Base-by-base conservation (phyloP, 2,797 vertebrate genomes). In the Otolemur crassicaudatus region DNA sequence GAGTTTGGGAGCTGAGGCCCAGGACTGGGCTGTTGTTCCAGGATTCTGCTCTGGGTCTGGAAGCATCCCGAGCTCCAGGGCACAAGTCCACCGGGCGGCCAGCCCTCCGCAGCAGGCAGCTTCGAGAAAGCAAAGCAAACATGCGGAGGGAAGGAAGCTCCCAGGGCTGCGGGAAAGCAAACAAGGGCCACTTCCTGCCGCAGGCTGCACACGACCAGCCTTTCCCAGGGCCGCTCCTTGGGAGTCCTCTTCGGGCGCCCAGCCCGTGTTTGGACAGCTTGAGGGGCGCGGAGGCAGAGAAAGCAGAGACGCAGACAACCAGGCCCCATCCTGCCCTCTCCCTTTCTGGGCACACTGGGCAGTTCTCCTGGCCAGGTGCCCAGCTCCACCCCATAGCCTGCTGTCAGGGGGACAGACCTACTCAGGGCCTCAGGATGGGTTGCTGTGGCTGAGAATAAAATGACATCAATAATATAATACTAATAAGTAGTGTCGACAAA, bases 231-330 rank as follows among this genome's bases (percentile, higher is more conserved):
- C 98, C 98, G 98, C 98, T 99, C 99, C 98, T 98, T 98, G 98
- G 98, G 99, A 98, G 98, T 98, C 99, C 98, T 99, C 99, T 98
- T 99, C 97, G 82, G 98, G 98, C 94, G 95, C 98, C 97, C 88
- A 76, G 97, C 98, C 97, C 25, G 98, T 99, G 99, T 99, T 99
- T 99, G 94, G 99, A 99, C 99, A 99, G 99, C 99, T 99, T 99
- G 99, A 99, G 96, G 95, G 96, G 95, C 16, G 82, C 86, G 58
- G 98, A 83, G 88, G 96, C 86, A 97, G 97, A 82, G 65, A 96
- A 92, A 95, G 87, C 9, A 61, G 95, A 93, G 97, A 96, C 75
- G 93, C 97, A 90, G 97, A 77, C 85, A 87, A 79, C 34, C 37
- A 63, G 90, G 11, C 76, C 49, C 46, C 13, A n/a, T 8, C 69